Evolutionary conservation across 2,797 vertebrate genomes (phyloP), one percentile per base, ranked within the genome.

Genomic region (Pantherophis vulpinus): DNA sequence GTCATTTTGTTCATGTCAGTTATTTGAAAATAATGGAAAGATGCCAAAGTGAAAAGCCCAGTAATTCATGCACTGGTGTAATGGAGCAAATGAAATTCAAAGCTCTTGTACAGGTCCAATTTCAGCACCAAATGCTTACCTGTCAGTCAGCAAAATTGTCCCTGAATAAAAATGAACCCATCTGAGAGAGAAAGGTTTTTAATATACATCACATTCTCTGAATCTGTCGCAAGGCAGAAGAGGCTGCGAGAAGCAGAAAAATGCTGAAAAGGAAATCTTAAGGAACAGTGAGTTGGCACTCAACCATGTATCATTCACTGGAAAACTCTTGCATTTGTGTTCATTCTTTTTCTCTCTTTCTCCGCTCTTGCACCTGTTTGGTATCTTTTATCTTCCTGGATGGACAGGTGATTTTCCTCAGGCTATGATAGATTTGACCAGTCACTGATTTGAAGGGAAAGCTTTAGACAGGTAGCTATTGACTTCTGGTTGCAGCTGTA

Each of bases 41-140:
- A 98, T 97, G 98, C 97, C 97, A 97, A 96, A 94, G 93, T 96
- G 96, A 97, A 93, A 98, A 97, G 97, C 97, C 97, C 97, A 97
- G 97, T 98, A 98, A 98, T 98, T 98, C 97, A 98, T 98, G 97
- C 98, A 96, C 93, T 97, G 97, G 98, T 98, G 98, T 98, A 98
- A 98, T 98, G 98, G 98, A 98, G 98, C 98, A 98, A 98, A 98
- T 98, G 98, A 98, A 98, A 98, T 98, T 97, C 97, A 98, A 97
- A 98, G 98, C 98, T 98, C 97, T 97, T 96, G 97, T 97, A 95
- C 97, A 97, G 97, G 97, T 98, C 97, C 98, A 97, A 98, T 98
- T 98, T 98, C 98, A 97, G 96, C 97, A 97, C 97, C 97, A 96
- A 97, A 98, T 96, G 95, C 97, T 98, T 97, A 98, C 97, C 98